Conservation (phyloP, 2,113 vertebrate genomes). For the Tauraco erythrolophus region DNA sequence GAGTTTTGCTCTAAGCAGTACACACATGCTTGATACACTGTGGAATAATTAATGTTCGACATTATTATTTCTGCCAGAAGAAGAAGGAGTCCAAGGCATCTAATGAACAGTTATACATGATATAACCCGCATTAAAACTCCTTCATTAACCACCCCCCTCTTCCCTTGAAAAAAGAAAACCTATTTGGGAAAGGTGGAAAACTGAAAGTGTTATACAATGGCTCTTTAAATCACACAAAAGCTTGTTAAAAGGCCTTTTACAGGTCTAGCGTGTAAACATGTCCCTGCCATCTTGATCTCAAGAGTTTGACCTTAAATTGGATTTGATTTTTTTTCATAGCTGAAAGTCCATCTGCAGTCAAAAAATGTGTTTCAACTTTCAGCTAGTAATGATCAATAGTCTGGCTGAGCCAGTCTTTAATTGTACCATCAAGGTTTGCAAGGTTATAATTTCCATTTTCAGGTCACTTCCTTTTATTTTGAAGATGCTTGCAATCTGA, state of each 20-base stretch:
- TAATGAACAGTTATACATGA: background rate
- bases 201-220: background rate
- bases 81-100: background rate
- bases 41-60: background rate
- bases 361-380: background rate
- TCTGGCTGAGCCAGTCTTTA: background rate
- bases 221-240: background rate
- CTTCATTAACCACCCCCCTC: background rate
- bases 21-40: background rate
- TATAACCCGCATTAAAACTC: background rate
- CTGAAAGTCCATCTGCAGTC: background rate
- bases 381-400: constrained; percentile 1
- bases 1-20: background rate
- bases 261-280: background rate
- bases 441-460: constrained; percentile 39
- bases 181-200: background rate
- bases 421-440: background rate
- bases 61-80: background rate
- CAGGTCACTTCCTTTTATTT: background rate
- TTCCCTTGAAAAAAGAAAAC: background rate
- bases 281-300: background rate
- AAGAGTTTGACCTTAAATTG: background rate
- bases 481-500: background rate
- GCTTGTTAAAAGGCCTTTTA: background rate
- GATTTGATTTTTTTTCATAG: background rate